A percentile compares a stretch with the other conserved stretches of the same genome.
These are phyloP conservation scores for Pipistrellus kuhlii DNA, from an alignment of 2,797 vertebrate species.

Conservation along the genomic window DNA sequence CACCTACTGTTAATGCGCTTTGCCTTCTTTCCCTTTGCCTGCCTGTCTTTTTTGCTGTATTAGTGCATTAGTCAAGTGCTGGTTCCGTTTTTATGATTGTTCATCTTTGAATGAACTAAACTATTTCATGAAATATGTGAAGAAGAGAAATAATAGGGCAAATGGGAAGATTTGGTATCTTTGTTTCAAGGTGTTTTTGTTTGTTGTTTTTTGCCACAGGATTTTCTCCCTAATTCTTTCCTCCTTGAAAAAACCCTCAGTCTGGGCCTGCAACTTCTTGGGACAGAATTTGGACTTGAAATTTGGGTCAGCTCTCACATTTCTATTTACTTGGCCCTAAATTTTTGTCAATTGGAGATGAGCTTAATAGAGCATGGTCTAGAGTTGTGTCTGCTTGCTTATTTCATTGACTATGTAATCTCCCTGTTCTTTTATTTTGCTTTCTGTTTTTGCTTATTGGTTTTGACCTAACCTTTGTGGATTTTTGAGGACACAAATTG, in stretches of 20 bases:
- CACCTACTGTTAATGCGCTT: fast-evolving
- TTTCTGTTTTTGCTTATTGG: background rate
- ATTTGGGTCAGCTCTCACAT: background rate
- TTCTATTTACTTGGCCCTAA: background rate
- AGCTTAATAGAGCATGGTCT: background rate
- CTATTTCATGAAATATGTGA: background rate
- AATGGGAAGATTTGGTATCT: background rate
- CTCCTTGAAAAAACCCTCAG: background rate
- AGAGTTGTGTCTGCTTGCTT: background rate
- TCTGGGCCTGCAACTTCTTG: background rate
- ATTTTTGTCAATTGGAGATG: background rate
- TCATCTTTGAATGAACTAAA: background rate
- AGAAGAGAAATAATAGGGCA: background rate
- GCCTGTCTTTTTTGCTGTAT: background rate
- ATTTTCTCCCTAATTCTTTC: background rate
- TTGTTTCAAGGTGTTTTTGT: background rate
- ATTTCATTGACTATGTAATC: background rate
- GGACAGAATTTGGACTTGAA: background rate
- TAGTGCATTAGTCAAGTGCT: background rate
- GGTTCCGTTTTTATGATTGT: background rate
- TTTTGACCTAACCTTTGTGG: background rate
- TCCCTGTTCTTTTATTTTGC: background rate
- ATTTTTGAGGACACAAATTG: background rate
- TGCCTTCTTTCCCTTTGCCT: background rate
- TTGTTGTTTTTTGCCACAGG: background rate